Evolutionary conservation across 1,140 invertebrate genomes (phyloP).

Genomic region (Nephotettix cincticeps): DNA sequence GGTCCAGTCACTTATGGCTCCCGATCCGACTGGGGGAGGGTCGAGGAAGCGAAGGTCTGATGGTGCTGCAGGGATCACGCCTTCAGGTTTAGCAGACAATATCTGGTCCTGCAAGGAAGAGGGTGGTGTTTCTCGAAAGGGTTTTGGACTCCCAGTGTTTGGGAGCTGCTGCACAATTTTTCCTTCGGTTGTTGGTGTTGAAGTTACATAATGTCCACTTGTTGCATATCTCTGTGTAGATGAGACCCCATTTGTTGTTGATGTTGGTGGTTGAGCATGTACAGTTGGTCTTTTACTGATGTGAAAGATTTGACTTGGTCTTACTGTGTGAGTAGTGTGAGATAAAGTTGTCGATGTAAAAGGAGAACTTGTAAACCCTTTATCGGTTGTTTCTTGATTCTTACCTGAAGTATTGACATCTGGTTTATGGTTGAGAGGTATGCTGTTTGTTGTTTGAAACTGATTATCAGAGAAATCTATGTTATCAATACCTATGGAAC

Average conservation of each 20-base stretch:
- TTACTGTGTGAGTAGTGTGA: not conserved
- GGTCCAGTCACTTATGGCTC: not conserved
- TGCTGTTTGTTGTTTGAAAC: not conserved
- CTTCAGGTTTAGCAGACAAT: no score
- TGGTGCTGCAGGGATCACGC: not conserved
- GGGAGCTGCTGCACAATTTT: not conserved
- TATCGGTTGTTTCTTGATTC: not conserved
- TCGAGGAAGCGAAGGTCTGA: constrained; percentile 12
- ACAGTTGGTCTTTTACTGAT: not conserved
- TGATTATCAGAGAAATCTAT: not conserved
- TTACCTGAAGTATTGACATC: not conserved
- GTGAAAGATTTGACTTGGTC: constrained; percentile 14
- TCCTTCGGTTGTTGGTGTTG: not conserved
- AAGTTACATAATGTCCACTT: not conserved
- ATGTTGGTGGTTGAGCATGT: no score
- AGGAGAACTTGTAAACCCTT: not conserved
- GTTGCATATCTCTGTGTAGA: not conserved
- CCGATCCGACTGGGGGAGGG: not conserved
- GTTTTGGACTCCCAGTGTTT: not conserved
- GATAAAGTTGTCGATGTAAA: not conserved
- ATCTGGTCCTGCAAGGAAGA: no score
- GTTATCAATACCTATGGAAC: not conserved
- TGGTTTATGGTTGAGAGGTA: not conserved
- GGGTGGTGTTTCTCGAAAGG: no score
- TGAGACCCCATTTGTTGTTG: not conserved